phyloP scores from a whole-genome alignment of 1,140 invertebrate species.

The Aradophagus sp. region DNA sequence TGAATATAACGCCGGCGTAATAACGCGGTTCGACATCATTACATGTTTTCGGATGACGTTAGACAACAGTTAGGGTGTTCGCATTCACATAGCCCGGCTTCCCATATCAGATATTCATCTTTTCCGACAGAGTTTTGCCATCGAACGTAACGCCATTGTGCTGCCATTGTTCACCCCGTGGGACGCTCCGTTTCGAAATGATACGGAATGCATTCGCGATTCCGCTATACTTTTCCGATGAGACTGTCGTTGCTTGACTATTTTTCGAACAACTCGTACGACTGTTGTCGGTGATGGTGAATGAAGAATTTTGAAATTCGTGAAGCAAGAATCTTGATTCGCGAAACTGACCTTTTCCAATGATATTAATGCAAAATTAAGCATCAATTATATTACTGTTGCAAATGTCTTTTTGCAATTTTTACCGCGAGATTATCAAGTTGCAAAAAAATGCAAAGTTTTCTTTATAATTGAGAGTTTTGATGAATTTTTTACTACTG shows the following conservation, averaged over 20 bases:
- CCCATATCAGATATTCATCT: constrained; percentile 64
- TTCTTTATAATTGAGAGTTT: no score
- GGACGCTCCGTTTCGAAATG: constrained; percentile 58
- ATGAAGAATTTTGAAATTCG: background rate
- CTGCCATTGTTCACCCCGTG: constrained; percentile 51
- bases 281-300: constrained; percentile 23
- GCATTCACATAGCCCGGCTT: constrained; percentile 58
- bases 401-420: no score
- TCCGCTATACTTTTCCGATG: no score
- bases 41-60: constrained; percentile 36
- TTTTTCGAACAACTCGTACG: constrained; percentile 11
- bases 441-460: no score
- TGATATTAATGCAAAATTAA: no score
- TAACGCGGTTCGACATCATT: constrained; percentile 27
- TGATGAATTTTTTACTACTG: no score
- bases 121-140: constrained; percentile 55
- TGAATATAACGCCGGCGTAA: constrained; percentile 23
- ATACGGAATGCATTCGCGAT: constrained; percentile 36
- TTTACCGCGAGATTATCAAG: no score
- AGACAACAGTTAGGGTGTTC: constrained; percentile 43
- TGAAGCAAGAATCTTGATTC: no score
- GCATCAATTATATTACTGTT: no score
- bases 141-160: constrained; percentile 58
- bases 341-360: no score
- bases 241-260: constrained; percentile 10